A percentile compares a stretch with the other conserved stretches of the same genome.
phyloP scores from a whole-genome alignment of 2,113 vertebrate species.

The Cairina moschata region DNA sequence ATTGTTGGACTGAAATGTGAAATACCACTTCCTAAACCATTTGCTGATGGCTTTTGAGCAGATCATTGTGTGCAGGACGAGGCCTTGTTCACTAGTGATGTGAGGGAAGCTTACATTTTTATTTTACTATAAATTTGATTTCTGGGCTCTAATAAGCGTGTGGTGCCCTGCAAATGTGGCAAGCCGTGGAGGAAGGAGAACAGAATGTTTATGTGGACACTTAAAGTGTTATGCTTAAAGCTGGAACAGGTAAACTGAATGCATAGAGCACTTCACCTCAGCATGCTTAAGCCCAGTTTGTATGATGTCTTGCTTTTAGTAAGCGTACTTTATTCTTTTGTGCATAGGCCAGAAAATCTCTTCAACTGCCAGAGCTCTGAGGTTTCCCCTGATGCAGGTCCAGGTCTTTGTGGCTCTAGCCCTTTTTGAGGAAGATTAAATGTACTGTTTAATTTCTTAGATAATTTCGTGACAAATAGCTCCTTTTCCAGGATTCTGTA shows the following conservation, averaged over 20 bases:
- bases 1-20: background rate
- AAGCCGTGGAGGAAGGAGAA: background rate
- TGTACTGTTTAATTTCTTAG: background rate
- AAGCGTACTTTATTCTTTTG: background rate
- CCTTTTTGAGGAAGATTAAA: background rate
- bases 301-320: background rate
- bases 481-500: background rate
- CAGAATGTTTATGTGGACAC: fast-evolving
- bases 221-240: background rate
- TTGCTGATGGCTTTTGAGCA: background rate
- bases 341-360: background rate
- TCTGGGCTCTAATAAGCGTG: background rate
- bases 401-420: background rate
- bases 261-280: fast-evolving
- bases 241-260: background rate
- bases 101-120: fast-evolving
- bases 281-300: background rate
- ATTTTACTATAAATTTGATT: background rate
- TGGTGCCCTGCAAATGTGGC: background rate
- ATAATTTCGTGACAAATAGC: background rate
- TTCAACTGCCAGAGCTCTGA: background rate
- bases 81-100: background rate
- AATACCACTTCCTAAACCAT: background rate
- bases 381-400: background rate
- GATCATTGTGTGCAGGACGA: background rate